A percentile compares a stretch with the other conserved stretches of the same genome.
These are phyloP conservation scores for Whitmania pigra DNA, from an alignment of 1,140 invertebrate species.

Conservation along the genomic window DNA sequence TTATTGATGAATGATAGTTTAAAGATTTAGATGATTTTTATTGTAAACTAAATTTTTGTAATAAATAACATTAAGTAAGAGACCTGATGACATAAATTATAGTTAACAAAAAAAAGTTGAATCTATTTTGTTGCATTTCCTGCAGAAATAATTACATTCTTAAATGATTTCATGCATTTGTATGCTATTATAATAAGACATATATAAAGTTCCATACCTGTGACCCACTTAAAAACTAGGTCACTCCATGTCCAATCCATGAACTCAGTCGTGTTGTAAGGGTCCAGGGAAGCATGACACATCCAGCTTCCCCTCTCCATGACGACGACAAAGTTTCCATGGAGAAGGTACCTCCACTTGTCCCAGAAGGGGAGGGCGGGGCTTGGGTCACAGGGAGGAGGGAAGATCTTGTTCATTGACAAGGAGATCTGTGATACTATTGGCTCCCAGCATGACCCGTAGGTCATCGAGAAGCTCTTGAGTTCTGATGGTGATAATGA, in stretches of 20 bases:
- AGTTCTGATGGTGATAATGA: constrained; percentile 49
- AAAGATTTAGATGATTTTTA: no score
- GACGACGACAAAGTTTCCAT: constrained; percentile 76
- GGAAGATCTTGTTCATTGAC: constrained; percentile 60
- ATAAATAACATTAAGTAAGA: no score
- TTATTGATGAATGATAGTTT: no score
- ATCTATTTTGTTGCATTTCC: no score
- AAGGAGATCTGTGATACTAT: constrained; percentile 88
- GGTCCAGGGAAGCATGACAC: constrained; percentile 85
- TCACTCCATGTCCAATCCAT: constrained; percentile 91
- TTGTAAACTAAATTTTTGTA: no score
- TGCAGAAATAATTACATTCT: no score
- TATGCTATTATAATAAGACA: no score
- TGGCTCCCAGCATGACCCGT: constrained; percentile 97
- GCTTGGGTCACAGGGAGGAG: constrained; percentile 82
- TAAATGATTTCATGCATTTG: no score
- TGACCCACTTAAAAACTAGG: constrained; percentile 85
- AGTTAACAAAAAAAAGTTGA: no score
- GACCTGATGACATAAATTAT: no score
- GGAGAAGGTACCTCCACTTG: constrained; percentile 79
- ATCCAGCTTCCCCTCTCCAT: constrained; percentile 71
- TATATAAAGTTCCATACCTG: constrained; percentile 62
- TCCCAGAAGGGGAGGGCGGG: constrained; percentile 87
- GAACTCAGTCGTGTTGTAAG: constrained; percentile 95
- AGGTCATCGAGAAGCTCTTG: constrained; percentile 73